Percentiles rank a stretch among this genome's conserved stretches.
These are phyloP conservation scores for Spizella passerina DNA, from an alignment of 2,797 vertebrate genomes.

Conservation along the genomic window DNA sequence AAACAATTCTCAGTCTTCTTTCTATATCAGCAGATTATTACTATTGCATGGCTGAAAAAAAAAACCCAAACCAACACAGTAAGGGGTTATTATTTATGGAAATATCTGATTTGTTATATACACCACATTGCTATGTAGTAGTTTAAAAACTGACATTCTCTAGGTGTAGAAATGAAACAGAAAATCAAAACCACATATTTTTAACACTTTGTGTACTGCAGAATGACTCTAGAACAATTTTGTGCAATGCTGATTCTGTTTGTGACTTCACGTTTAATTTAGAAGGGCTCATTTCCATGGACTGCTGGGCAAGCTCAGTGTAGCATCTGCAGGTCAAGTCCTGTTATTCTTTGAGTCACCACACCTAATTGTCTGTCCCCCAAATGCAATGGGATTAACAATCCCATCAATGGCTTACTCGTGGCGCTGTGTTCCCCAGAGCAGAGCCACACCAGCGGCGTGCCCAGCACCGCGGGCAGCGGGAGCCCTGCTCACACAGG, in stretches of 20 bases:
- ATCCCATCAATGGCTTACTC: not conserved
- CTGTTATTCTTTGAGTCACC: not conserved
- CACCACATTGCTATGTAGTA: not conserved
- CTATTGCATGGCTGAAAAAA: not conserved
- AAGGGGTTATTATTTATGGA: not conserved
- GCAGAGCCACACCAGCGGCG: accelerated
- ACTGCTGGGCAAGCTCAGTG: not conserved
- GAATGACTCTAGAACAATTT: not conserved
- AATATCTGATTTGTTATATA: not conserved
- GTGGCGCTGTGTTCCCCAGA: not conserved
- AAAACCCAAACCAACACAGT: accelerated
- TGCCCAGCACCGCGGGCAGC: accelerated
- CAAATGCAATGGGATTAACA: not conserved
- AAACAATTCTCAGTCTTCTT: not conserved
- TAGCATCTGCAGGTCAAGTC: not conserved
- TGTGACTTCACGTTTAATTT: accelerated
- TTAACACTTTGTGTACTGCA: not conserved
- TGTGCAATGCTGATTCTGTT: not conserved
- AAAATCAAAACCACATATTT: not conserved
- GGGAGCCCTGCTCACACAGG: not conserved
- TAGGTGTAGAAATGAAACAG: not conserved
- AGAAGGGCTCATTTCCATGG: not conserved
- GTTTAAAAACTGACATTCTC: not conserved
- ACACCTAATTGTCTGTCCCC: not conserved
- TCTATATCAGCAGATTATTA: not conserved